These are phyloP conservation scores for Drosophila anceps DNA, from an alignment of 2,888 invertebrate genomes.

Conservation along the genomic window DNA sequence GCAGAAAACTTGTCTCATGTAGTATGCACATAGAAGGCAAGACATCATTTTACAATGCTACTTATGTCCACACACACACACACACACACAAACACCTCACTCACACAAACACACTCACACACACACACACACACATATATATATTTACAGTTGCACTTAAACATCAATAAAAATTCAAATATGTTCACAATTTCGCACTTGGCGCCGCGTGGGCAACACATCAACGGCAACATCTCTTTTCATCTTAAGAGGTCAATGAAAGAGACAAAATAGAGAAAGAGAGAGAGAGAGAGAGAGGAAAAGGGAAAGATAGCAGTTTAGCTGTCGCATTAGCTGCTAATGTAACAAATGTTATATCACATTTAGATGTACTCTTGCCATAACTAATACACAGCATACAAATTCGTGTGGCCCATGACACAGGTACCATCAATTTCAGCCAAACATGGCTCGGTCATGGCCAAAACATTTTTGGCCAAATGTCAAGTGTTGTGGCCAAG, in stretches of 20 bases:
- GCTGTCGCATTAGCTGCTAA: conserved; percentile 38
- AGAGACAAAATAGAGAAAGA: not conserved
- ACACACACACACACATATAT: conserved; percentile 19
- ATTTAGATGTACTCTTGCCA: conserved; percentile 20
- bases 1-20: conserved; percentile 28
- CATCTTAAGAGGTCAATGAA: conserved; percentile 45
- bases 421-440: conserved; percentile 50
- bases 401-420: conserved; percentile 30
- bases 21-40: conserved; percentile 76
- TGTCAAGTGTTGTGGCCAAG: conserved; percentile 63
- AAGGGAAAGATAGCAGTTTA: not conserved
- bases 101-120: conserved; percentile 26
- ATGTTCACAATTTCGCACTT: conserved; percentile 74
- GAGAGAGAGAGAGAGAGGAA: conserved; percentile 1
- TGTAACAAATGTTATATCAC: conserved; percentile 22
- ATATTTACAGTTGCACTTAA: conserved; percentile 30
- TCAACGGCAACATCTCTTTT: conserved; percentile 50
- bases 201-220: conserved; percentile 53
- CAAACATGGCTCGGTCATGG: conserved; percentile 43
- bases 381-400: conserved; percentile 10
- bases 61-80: conserved; percentile 61
- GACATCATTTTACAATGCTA: conserved; percentile 78
- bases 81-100: not conserved
- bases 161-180: conserved; percentile 73
- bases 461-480: conserved; percentile 46